Base-by-base conservation (phyloP, 2,888 invertebrate species). In the Anthophora plumipes region DNA sequence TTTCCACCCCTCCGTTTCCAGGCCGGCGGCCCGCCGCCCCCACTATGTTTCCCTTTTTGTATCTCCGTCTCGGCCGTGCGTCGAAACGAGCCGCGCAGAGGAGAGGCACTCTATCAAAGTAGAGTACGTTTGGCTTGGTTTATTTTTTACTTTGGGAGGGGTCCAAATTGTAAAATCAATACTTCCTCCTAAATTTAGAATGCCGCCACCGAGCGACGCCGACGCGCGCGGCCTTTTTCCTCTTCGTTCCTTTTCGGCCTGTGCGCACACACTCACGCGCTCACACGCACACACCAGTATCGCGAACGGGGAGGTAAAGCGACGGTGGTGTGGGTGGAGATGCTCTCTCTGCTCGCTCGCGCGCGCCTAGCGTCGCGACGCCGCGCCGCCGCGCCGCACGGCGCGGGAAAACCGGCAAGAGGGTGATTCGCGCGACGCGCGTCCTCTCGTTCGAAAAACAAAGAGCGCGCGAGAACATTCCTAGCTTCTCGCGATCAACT, bases 131-230 rank as follows among this genome's bases (percentile, higher is more conserved):
- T 92, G 92, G 92, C 92, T 92, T 91, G 92, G 90, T 91, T 92
- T 92, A 92, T 92, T 92, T 92, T 92, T 92, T 92, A 92, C 92
- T 92, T 92, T 92, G 92, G 92, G 92, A 92, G 92, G 92, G 92
- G 91, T 92, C 92, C 92, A 92, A 92, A 93, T 92, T 93, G 92
- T 92, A 92, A 93, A 93, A 93, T 92, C 92, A 92, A 93, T 93
- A 92, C 92, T 92, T 91, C 87, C 91, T 91, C 91, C 92, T 92
- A 92, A 92, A 92, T 92, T 92, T 91, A 91, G 92, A 92, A 92
- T 91, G 90, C 89, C 89, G 80, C 77, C 82, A 77, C 82, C 86
- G 82, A 57, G 78, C 85, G 83, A 64, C 86, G 74, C 63, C 82
- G 83, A 80, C 85, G 77, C 74, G 80, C 82, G 68, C 73, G 80